Evolutionary conservation across 1,140 invertebrate species (phyloP).

Genomic region (Drosophila jambulina): DNA sequence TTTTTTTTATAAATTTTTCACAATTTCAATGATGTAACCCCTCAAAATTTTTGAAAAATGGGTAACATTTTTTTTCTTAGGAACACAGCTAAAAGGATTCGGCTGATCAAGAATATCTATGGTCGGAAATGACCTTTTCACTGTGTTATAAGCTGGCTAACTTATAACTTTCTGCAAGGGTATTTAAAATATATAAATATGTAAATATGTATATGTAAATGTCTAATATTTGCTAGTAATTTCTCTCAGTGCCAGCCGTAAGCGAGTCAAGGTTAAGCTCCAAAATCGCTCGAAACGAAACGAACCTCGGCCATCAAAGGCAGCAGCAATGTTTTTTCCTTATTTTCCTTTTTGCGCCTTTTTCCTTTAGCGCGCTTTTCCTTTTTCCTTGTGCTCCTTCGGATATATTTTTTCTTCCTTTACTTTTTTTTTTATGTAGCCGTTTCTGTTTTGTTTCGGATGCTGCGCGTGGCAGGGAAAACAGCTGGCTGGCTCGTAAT

Average conservation of each 20-base stretch:
- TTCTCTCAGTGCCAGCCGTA: slow-evolving; percentile 59
- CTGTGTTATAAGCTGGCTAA: too few species aligned
- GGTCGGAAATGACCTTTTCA: too few species aligned
- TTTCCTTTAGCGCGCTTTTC: slow-evolving; percentile 43
- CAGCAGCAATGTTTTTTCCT: slow-evolving; percentile 45
- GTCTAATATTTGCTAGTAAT: not conserved
- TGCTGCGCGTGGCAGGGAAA: slow-evolving; percentile 67
- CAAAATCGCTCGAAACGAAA: slow-evolving; percentile 74
- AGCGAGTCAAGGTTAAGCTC: slow-evolving; percentile 81
- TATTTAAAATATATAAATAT: not conserved
- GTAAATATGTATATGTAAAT: not conserved
- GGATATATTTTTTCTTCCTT: slow-evolving; percentile 10
- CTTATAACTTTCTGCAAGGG: too few species aligned
- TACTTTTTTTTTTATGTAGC: slow-evolving; percentile 27
- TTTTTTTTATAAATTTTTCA: too few species aligned
- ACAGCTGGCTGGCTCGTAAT: slow-evolving; percentile 80
- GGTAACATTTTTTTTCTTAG: too few species aligned
- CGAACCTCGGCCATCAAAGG: slow-evolving; percentile 54
- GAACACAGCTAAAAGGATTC: too few species aligned
- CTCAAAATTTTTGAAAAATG: too few species aligned
- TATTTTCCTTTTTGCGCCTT: slow-evolving; percentile 31
- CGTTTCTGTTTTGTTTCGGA: slow-evolving; percentile 57
- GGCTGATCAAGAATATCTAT: too few species aligned
- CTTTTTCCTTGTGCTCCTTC: slow-evolving; percentile 19
- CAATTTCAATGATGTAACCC: too few species aligned